Base-by-base conservation (phyloP, 2,888 invertebrate species). In the Synanthedon vespiformis region DNA sequence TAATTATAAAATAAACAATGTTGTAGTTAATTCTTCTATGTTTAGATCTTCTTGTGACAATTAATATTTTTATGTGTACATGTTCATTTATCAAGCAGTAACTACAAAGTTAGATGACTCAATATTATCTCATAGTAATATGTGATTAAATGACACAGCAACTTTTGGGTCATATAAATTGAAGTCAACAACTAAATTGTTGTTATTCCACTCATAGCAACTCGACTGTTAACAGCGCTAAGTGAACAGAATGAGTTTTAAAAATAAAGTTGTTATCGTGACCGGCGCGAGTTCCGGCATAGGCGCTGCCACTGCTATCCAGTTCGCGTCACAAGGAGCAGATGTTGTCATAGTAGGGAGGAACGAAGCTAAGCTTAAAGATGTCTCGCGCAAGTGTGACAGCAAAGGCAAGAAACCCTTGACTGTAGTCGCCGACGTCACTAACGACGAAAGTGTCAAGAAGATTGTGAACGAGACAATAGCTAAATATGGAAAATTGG, bases 401-500 rank as follows among this genome's bases (percentile, higher is more conserved):
- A 14, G 11, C 13, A 44, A 12, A 14, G 44, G 54, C 34, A 18
- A n/a, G 1, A 52, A 51, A 13, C 50, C 53, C 4, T 40, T 55
- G 12, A 14, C 50, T 5, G 51, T 58, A 8, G 41, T 22, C 10
- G 57, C 57, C 12, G 57, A 59, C 48, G 34, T 64, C n/a, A 53
- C 58, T 2, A 55, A 54, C 40, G 64, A 62, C 49, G 54, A 54
- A 6, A 59, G 61, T 27, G 53, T 55, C 10, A 58, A 56, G 40
- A 52, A 53, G 49, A 53, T 93, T 52, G 67, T 94, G 10, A 84
- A 89, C 5, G 85, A 89, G 41, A 92, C 93, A 0, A 73, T 94
- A 0, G 72, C 88, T 40, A 89, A 90, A 60, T 93, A 84, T 68
- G 90, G 90, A 1, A 89, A 88, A 69, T 70, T 94, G 6, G 92